A percentile compares a stretch with the other conserved stretches of the same genome.
Evolutionary conservation across 2,113 vertebrate species (phyloP).

Genomic region (Hippocampus abdominalis): DNA sequence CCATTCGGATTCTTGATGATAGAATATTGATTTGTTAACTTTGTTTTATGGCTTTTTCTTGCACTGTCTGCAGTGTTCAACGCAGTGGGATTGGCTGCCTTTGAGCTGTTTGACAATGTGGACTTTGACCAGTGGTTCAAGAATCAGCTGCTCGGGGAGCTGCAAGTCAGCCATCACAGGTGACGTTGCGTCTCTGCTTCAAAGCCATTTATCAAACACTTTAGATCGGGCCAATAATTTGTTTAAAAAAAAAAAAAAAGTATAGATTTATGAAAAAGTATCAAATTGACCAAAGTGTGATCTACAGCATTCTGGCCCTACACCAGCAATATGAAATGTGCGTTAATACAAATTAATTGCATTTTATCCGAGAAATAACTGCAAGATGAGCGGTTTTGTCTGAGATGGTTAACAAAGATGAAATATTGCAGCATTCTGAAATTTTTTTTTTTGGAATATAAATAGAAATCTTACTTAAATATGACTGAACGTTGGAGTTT

Average conservation of each 20-base stretch:
- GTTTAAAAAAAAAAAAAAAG: too few relatives aligned
- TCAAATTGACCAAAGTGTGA: too few relatives aligned
- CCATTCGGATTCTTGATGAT: not conserved
- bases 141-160: conserved; percentile 89
- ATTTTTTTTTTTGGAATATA: too few relatives aligned
- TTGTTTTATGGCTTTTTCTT: conserved; percentile 13
- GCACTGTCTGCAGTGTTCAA: conserved; percentile 83
- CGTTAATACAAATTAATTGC: too few relatives aligned
- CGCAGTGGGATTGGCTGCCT: conserved; percentile 92
- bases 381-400: not conserved
- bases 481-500: too few relatives aligned
- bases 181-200: not conserved
- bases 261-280: too few relatives aligned
- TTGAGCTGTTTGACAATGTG: conserved; percentile 95
- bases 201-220: too few relatives aligned
- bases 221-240: too few relatives aligned
- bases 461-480: too few relatives aligned
- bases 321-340: too few relatives aligned
- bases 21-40: not conserved
- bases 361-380: too few relatives aligned
- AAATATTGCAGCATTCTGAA: not conserved
- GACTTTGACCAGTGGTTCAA: conserved; percentile 99
- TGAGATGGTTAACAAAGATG: not conserved
- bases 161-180: conserved; percentile 92
- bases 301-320: too few relatives aligned